Percentiles rank a stretch among this genome's conserved stretches.
Conservation (phyloP, 2,888 invertebrate species). For the Chaetogeoica ovagalla region DNA sequence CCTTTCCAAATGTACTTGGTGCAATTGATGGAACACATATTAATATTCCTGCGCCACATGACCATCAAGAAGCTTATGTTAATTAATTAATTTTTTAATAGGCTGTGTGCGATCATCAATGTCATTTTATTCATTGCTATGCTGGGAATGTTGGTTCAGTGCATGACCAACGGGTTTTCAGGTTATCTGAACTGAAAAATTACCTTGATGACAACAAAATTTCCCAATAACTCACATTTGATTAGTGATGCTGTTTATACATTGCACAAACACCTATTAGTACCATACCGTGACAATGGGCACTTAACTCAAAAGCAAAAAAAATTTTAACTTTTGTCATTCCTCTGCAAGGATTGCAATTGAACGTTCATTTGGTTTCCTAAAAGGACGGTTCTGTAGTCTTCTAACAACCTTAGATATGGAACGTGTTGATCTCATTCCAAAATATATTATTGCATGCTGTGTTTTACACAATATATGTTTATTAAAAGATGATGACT, state of each 20-base stretch:
- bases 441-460: slow-evolving; percentile 11
- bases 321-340: slow-evolving; percentile 20
- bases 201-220: slow-evolving; percentile 2
- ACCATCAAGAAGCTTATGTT: slow-evolving; percentile 13
- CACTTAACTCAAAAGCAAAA: slow-evolving; percentile 6
- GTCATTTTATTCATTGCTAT: slow-evolving; percentile 10
- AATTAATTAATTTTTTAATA: slow-evolving; percentile 4
- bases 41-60: slow-evolving; percentile 8
- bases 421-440: slow-evolving; percentile 17
- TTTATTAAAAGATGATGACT: slow-evolving; percentile 7
- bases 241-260: slow-evolving; percentile 5
- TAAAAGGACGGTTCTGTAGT: slow-evolving; percentile 10
- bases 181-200: slow-evolving; percentile 19
- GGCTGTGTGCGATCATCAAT: slow-evolving; percentile 7
- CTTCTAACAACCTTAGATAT: slow-evolving; percentile 19
- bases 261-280: background rate
- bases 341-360: slow-evolving; percentile 16
- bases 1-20: slow-evolving; percentile 9
- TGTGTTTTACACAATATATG: slow-evolving; percentile 27
- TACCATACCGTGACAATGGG: slow-evolving; percentile 11
- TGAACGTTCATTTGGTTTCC: slow-evolving; percentile 19
- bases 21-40: slow-evolving; percentile 18
- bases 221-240: slow-evolving; percentile 4
- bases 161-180: slow-evolving; percentile 8
- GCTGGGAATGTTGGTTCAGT: slow-evolving; percentile 15